Evolutionary conservation across 2,888 invertebrate species (phyloP).

Genomic region (Ferdinandea cuprea): DNA sequence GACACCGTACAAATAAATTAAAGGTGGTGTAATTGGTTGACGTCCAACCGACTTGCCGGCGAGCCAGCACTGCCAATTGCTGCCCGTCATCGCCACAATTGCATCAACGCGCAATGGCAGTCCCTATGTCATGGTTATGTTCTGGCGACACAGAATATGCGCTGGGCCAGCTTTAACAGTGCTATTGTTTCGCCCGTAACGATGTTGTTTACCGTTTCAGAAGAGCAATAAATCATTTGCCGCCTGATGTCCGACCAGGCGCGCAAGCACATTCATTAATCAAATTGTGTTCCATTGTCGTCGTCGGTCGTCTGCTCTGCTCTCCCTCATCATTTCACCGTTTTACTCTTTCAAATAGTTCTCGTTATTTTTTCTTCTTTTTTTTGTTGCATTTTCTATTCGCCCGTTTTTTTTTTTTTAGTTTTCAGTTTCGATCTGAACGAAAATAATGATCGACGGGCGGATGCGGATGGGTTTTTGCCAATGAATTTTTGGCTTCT

Average conservation of each 20-base stretch:
- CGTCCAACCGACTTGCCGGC: conserved; percentile 57
- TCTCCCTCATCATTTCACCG: too few relatives aligned
- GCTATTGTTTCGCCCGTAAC: conserved; percentile 35
- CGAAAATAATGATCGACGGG: conserved; percentile 69
- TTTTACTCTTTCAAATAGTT: conserved; percentile 35
- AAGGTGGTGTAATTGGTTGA: conserved; percentile 67
- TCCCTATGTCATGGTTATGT: conserved; percentile 60
- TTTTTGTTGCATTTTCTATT: conserved; percentile 23
- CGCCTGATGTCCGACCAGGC: conserved; percentile 75
- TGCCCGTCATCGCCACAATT: conserved; percentile 52
- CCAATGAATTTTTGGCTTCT: conserved; percentile 15
- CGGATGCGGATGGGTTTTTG: conserved; percentile 43
- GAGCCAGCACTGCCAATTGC: conserved; percentile 50
- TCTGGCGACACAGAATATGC: conserved; percentile 54
- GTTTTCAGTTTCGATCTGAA: conserved; percentile 61
- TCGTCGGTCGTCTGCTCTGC: too few relatives aligned
- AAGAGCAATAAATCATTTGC: conserved; percentile 68
- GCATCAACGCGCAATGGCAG: conserved; percentile 7
- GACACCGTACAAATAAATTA: conserved; percentile 31
- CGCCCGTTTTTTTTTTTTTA: conserved; percentile 2
- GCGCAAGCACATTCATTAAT: conserved; percentile 73
- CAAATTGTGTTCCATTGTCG: conserved; percentile 42
- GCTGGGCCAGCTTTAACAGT: conserved; percentile 17
- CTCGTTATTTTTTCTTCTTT: conserved; percentile 23
- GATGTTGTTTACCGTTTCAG: conserved; percentile 66